Evolutionary conservation across 2,113 vertebrate species (phyloP).

Genomic region (Morone chrysops): DNA sequence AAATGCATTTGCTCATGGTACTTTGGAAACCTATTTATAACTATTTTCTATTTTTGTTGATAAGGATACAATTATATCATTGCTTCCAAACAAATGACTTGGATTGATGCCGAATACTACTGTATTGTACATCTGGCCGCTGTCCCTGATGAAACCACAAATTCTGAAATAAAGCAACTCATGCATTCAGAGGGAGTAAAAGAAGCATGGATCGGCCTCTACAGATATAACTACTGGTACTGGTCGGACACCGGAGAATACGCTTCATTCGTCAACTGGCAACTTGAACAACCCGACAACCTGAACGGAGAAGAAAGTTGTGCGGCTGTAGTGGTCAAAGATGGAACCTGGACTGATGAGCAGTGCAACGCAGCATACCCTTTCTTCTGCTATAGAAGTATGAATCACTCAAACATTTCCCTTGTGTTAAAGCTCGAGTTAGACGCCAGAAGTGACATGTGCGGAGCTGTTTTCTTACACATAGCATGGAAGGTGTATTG

Average conservation of each 20-base stretch:
- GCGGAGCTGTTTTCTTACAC: too few relatives aligned
- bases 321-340: neutral
- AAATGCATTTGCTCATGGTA: neutral
- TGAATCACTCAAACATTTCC: neutral
- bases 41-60: neutral
- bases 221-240: rapidly evolving
- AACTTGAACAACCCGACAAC: neutral
- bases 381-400: slow-evolving; percentile 10
- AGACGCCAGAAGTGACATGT: neutral
- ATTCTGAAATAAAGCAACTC: rapidly evolving
- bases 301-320: neutral
- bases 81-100: neutral
- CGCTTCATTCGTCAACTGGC: neutral
- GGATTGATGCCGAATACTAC: rapidly evolving
- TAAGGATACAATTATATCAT: too few relatives aligned
- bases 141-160: neutral
- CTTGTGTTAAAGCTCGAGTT: neutral
- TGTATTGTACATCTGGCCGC: slow-evolving; percentile 14
- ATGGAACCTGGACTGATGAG: slow-evolving; percentile 33
- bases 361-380: rapidly evolving
- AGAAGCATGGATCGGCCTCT: slow-evolving; percentile 26
- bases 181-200: rapidly evolving
- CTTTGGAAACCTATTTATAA: too few relatives aligned
- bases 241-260: neutral
- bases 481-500: too few relatives aligned